A percentile compares a stretch with the other conserved stretches of the same genome.
These are phyloP conservation scores for Sebastolobus alascanus DNA, from an alignment of 2,797 vertebrate genomes.

Conservation along the genomic window DNA sequence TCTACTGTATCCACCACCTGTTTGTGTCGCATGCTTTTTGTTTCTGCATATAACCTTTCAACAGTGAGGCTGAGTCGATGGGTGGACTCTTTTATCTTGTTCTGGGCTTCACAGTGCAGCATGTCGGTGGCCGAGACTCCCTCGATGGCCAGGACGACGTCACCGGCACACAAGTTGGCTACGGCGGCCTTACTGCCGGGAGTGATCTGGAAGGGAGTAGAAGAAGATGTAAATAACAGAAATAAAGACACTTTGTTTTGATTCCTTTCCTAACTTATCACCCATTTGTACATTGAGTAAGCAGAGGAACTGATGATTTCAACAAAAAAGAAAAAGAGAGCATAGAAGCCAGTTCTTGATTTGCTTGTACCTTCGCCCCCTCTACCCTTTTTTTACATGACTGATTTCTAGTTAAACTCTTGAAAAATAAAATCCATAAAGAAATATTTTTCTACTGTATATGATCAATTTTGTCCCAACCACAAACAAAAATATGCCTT, in stretches of 20 bases:
- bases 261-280: background rate
- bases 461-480: background rate
- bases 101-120: constrained; percentile 96
- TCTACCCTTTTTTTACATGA: too few species aligned
- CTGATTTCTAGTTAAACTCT: background rate
- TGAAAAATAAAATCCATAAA: background rate
- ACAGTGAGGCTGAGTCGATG: constrained; percentile 91
- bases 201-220: constrained; percentile 86
- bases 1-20: background rate
- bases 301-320: background rate
- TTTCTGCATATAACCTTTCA: constrained; percentile 84
- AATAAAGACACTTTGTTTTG: background rate
- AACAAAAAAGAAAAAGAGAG: background rate
- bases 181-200: constrained; percentile 94
- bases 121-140: constrained; percentile 90
- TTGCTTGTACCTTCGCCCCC: too few species aligned
- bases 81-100: constrained; percentile 92
- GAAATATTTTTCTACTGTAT: background rate
- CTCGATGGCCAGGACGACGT: constrained; percentile 94
- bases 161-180: constrained; percentile 92
- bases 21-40: background rate
- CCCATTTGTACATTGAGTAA: background rate
- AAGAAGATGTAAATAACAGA: background rate
- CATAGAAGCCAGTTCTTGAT: background rate
- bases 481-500: constrained; percentile 17